Conservation (phyloP, 2,888 invertebrate genomes). For the Resseliella maxima region DNA sequence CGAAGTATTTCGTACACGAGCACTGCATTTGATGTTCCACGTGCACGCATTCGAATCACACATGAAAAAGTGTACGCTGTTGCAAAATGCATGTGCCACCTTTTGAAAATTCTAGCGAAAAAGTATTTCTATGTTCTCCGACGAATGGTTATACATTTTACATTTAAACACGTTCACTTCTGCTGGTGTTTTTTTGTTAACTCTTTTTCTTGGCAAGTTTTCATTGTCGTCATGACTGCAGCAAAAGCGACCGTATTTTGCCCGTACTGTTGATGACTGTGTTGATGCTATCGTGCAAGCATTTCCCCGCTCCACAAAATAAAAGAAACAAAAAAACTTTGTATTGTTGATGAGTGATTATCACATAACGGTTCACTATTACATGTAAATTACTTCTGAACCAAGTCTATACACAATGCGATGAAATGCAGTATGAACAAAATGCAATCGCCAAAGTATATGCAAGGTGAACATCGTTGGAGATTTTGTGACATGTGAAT, state of each 20-base stretch:
- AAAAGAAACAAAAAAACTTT: slow-evolving; percentile 12
- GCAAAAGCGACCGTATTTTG: neutral
- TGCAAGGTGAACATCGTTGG: slow-evolving; percentile 14
- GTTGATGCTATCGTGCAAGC: neutral
- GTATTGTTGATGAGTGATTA: slow-evolving; percentile 24
- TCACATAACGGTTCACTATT: neutral
- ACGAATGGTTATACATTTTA: neutral
- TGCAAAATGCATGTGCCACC: neutral
- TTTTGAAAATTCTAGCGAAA: neutral
- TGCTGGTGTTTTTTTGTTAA: too few relatives aligned
- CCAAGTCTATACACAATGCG: neutral
- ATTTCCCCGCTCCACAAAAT: neutral
- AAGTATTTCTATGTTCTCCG: neutral
- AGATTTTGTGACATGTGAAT: slow-evolving; percentile 19
- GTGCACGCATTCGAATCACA: neutral
- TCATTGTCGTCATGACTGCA: neutral
- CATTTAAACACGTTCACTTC: neutral
- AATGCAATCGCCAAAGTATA: neutral
- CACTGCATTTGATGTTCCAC: neutral
- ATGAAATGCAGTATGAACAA: neutral
- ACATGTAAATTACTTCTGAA: neutral
- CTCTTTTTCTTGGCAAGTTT: neutral
- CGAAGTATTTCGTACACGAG: neutral
- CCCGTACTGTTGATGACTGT: neutral
- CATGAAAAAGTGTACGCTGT: neutral